phyloP scores from a whole-genome alignment of 1,140 invertebrate species.

The Lasioglossum albipes region DNA sequence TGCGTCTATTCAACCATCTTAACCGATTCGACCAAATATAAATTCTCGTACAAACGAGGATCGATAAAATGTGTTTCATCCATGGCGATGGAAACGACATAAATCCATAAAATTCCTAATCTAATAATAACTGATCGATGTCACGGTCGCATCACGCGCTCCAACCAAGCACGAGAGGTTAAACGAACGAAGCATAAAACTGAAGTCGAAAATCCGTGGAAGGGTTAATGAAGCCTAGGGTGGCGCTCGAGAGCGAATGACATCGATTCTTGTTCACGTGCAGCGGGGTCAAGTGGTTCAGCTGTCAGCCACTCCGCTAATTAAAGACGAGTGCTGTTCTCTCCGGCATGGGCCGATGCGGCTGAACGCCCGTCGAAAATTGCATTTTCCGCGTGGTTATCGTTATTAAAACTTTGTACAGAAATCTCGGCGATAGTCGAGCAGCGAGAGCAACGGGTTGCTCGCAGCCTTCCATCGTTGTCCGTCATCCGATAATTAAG shows the following conservation, averaged over 20 bases:
- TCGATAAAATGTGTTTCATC: too few relatives aligned
- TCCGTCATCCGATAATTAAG: background rate
- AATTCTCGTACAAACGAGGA: too few relatives aligned
- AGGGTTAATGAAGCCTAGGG: background rate
- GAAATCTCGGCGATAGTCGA: background rate
- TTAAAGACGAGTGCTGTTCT: conserved; percentile 24
- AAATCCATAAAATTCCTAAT: too few relatives aligned
- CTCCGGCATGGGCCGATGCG: background rate
- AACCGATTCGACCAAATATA: too few relatives aligned
- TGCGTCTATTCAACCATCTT: too few relatives aligned
- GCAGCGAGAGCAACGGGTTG: too few relatives aligned
- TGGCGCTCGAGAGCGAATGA: conserved; percentile 19
- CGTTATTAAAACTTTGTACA: conserved; percentile 15
- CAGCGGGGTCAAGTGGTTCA: conserved; percentile 32
- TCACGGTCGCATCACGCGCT: too few relatives aligned
- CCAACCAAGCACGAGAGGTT: too few relatives aligned
- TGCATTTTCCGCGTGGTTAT: conserved; percentile 3
- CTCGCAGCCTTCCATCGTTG: background rate
- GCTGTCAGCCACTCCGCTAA: conserved; percentile 27
- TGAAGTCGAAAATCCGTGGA: background rate
- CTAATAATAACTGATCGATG: too few relatives aligned
- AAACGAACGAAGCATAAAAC: background rate
- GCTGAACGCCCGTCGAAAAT: conserved; percentile 11
- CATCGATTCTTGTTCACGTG: conserved; percentile 41
- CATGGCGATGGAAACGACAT: too few relatives aligned